Base-by-base conservation (phyloP, 2,113 vertebrate genomes). In the Erinaceus europaeus region DNA sequence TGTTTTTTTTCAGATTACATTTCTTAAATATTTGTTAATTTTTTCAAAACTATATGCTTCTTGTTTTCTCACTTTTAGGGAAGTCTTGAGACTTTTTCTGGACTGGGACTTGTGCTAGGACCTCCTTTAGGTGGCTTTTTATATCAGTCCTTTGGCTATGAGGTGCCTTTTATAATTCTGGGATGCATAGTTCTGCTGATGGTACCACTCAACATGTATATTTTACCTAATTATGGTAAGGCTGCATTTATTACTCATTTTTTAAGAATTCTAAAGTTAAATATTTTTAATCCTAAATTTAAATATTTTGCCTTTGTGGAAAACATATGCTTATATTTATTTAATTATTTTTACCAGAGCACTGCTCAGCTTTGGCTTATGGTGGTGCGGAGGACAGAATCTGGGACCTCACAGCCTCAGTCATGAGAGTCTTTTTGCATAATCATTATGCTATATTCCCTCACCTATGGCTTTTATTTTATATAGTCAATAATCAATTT, bases 61-160 rank as follows among this genome's bases (percentile, higher is more conserved):
- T 52, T 68, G 0, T 59, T 55, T 4, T 40, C 29, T 5, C 12
- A 36, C 78, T 71, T 94, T 94, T 94, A 99, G 99, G 99, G 99
- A 32, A 98, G 90, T 94, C 97, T 99, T 96, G 99, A 99, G 96
- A 96, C 98, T 83, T 99, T 99, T 50, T 74, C 98, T 75, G 99
- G 99, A 17, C 97, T 99, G 0, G 99, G 99, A 9, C 94, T 99
- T 2, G 98, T 99, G 4, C 57, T 99, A 32, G 99, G 99, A 1
- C 99, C 99, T 0, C 99, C 99, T 3, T 77, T 99, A 25, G 99
- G 99, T 82, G 99, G 98, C 8, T 97, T 98, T 97, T 95, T 99
- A 52, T 99, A 99, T 95, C 98, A 99, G 6, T 88, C 97, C 0
- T 99, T 98, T 95, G 99, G 98, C 72, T 99, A 99, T 32, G 97